These are phyloP conservation scores for Cremastinae sp. DNA, from an alignment of 2,888 invertebrate species.

Conservation along the genomic window DNA sequence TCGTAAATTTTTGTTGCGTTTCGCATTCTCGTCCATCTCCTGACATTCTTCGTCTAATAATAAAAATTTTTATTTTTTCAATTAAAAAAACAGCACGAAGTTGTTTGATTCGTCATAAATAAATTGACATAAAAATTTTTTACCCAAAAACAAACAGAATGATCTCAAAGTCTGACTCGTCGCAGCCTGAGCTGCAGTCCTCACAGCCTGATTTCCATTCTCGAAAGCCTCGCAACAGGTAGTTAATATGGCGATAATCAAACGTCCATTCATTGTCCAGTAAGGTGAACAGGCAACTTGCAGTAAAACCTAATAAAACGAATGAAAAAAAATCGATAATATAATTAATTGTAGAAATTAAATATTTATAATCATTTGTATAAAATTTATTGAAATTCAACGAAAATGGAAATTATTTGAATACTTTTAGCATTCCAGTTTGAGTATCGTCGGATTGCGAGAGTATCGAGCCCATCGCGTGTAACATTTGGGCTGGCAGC, in stretches of 20 bases:
- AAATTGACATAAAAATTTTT: constrained; percentile 32
- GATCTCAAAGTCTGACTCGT: constrained; percentile 94
- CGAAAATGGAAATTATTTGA: background rate
- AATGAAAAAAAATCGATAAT: constrained; percentile 21
- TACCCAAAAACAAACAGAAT: constrained; percentile 91
- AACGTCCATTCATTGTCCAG: constrained; percentile 93
- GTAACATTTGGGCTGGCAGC: constrained; percentile 94
- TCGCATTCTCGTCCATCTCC: constrained; percentile 83
- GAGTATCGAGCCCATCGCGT: constrained; percentile 90
- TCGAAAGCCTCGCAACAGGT: constrained; percentile 92
- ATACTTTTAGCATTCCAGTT: constrained; percentile 86
- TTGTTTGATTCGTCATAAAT: background rate
- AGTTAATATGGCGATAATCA: constrained; percentile 92
- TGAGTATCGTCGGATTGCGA: constrained; percentile 93
- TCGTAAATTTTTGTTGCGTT: constrained; percentile 78
- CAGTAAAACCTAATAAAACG: constrained; percentile 85
- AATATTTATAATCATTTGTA: constrained; percentile 2
- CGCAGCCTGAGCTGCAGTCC: constrained; percentile 94
- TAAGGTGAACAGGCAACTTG: constrained; percentile 94
- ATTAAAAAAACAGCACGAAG: background rate
- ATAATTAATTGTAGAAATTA: constrained; percentile 26
- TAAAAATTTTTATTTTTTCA: background rate
- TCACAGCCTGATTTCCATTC: constrained; percentile 89
- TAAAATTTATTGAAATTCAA: background rate
- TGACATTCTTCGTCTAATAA: constrained; percentile 88